Base-by-base conservation (phyloP, 2,113 vertebrate species). In the Climacteris rufus region DNA sequence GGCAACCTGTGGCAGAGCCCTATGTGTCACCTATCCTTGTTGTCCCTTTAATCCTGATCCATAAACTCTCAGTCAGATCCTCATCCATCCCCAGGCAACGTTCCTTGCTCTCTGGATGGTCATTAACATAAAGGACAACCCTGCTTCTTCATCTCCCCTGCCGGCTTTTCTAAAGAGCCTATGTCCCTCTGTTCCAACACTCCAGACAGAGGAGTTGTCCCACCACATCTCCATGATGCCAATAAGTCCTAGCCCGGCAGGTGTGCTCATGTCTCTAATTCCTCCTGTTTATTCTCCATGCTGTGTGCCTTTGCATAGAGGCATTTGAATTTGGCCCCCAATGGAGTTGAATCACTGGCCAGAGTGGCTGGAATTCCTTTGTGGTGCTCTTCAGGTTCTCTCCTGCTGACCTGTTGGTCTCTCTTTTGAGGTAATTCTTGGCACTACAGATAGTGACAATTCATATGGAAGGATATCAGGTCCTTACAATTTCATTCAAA, bases 351-450 rank as follows among this genome's bases (percentile, higher is more conserved):
- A 16, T 53, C 18, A 18, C n/a, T 45, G 49, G 20, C 35, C 57
- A 21, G n/a, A 42, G 25, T 64, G n/a, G 9, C 14, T 75, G 24
- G 53, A 40, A 31, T 39, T 53, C 19, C 27, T 59, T 64, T 75
- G 45, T 45, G 24, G 9, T 0, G 2, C 20, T 30, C 53, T 68
- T 68, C 28, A 68, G 28, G 24, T 25, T 24, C 25, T 54, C 21
- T 65, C 33, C 49, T 66, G 25, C 17, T 0, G 0, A 17, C 53
- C 30, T 83, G 5, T 76, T 61, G 30, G 35, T n/a, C n/a, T n/a
- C 21, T 82, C 81, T 13, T 84, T 84, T 59, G 87, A 89, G 60
- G 52, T 52, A 84, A 82, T 84, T 87, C 49, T 75, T 89, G 39
- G 83, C 59, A 83, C 45, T 66, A 27, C 0, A 0, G 13, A 5